Evolutionary conservation across 2,888 invertebrate genomes (phyloP), one percentile per base, ranked within the genome.

Genomic region (Tiliacea citrago): DNA sequence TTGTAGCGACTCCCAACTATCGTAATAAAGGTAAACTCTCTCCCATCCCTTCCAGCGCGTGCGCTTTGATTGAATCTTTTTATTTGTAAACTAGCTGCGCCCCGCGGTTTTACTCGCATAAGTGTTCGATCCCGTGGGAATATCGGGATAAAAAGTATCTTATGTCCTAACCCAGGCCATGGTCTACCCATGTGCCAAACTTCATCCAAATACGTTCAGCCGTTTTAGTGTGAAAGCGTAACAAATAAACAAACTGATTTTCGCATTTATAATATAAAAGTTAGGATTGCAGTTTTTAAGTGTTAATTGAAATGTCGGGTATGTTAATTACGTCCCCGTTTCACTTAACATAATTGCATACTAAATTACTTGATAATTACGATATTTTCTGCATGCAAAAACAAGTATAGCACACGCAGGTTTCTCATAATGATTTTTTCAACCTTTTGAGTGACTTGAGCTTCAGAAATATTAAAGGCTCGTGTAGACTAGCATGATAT

Each of bases 241-340:
- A 39, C 39, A 39, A 39, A 39, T 5, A 29, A 29, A 29, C 29
- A 29, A 29, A 29, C 29, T 29, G 3, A 39, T 5, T 39, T 39
- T 39, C 39, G 39, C 39, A 39, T 39, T 6, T 39, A 39, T 4
- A 39, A 35, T 35, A 35, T 35, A 2, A 3, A 5, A 39, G 5
- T 39, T 39, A 39, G 39, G 39, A 42, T 49, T 12, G 53, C 76
- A 51, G 35, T 76, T 70, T 79, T 47, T 53, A 42, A 39, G n/a
- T 60, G 45, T 53, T 75, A 12, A 68, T 84, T 67, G 67, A 51
- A 65, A 55, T 61, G 63, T 58, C 55, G 10, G 67, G 72, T 68
- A 73, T 82, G 70, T 7, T 71, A 85, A 85, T 77, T 47, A 77
- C 61, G 57, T 85, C 73, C 81, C 49, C 68, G 65, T 66, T 82